Evolutionary conservation across 2,888 invertebrate genomes (phyloP).

Genomic region (Morinoia aosen): DNA sequence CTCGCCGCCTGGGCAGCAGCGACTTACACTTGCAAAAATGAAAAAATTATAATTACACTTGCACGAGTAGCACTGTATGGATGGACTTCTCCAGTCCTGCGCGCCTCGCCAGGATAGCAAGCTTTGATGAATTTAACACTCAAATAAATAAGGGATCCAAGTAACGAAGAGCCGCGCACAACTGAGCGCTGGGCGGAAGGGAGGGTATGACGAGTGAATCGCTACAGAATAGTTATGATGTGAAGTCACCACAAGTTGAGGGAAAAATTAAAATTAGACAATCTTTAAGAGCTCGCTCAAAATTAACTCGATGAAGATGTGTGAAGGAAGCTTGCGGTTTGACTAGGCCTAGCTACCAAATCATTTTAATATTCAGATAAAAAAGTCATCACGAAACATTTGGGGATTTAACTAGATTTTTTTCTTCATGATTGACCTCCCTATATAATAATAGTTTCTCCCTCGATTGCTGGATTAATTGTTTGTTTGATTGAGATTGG

Average conservation of each 20-base stretch:
- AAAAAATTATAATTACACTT: not conserved
- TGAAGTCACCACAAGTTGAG: not conserved
- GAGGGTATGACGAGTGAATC: not conserved
- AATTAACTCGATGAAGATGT: not conserved
- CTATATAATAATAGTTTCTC: not conserved
- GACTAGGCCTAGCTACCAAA: too few relatives aligned
- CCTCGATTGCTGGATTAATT: too few relatives aligned
- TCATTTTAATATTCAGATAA: too few relatives aligned
- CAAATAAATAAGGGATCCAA: not conserved
- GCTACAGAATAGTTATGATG: not conserved
- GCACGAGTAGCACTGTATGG: conserved; percentile 10
- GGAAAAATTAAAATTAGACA: not conserved
- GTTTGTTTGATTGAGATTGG: too few relatives aligned
- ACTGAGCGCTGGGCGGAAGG: not conserved
- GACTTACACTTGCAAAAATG: not conserved
- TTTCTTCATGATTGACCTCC: not conserved
- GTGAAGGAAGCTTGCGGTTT: not conserved
- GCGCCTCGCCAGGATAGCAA: not conserved
- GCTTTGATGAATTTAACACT: not conserved
- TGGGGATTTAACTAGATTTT: too few relatives aligned
- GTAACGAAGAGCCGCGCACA: not conserved
- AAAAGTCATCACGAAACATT: too few relatives aligned
- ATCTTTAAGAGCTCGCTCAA: not conserved
- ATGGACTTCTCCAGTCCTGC: not conserved
- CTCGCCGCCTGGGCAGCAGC: not conserved